Evolutionary conservation across 2,113 vertebrate genomes (phyloP).

Genomic region (Chelonoidis abingdonii): DNA sequence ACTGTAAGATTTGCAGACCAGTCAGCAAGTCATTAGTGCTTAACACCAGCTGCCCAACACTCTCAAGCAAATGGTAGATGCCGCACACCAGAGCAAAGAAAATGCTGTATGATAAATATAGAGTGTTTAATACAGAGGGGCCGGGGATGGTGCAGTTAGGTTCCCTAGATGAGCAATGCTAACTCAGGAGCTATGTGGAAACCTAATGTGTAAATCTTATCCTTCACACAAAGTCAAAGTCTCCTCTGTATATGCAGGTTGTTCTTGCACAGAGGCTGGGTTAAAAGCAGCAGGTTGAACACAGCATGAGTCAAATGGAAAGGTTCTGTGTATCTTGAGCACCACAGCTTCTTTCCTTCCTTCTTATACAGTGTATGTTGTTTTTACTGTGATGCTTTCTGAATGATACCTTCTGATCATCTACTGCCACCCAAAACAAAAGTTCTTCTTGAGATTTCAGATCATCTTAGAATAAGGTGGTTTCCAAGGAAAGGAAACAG

Average conservation of each 20-base stretch:
- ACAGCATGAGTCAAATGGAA: constrained; percentile 15
- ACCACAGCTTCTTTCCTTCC: background rate
- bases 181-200: background rate
- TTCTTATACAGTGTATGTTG: background rate
- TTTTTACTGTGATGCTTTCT: background rate
- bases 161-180: background rate
- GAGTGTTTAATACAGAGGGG: background rate
- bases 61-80: background rate
- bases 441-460: background rate
- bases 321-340: background rate
- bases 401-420: fast-evolving
- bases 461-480: background rate
- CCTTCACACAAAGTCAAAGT: background rate
- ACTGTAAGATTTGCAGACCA: background rate
- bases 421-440: constrained; percentile 11
- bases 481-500: background rate
- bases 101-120: background rate
- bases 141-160: fast-evolving
- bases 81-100: background rate
- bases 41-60: background rate
- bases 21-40: background rate
- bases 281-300: constrained; percentile 1
- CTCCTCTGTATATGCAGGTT: fast-evolving
- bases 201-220: background rate
- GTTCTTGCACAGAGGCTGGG: background rate